A percentile compares a stretch with the other conserved stretches of the same genome.
These are phyloP conservation scores for Syrista parreyssii DNA, from an alignment of 2,888 invertebrate genomes.

Conservation along the genomic window DNA sequence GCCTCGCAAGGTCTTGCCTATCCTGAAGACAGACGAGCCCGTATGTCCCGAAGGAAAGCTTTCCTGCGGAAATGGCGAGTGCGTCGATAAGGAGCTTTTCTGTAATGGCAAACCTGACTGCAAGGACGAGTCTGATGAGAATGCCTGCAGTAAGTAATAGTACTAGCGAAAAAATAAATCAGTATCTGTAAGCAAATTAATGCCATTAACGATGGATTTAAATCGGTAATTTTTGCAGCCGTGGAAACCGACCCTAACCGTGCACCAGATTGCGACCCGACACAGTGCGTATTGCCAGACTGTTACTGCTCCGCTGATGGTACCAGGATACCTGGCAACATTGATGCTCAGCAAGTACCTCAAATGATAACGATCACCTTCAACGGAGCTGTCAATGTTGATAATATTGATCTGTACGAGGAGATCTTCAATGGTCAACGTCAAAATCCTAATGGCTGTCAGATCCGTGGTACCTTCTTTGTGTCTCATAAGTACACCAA, in stretches of 20 bases:
- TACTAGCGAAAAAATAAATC: neutral
- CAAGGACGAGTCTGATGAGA: slow-evolving; percentile 94
- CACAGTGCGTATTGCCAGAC: slow-evolving; percentile 88
- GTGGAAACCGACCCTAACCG: slow-evolving; percentile 92
- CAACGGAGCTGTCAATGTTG: slow-evolving; percentile 92
- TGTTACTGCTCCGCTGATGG: slow-evolving; percentile 95
- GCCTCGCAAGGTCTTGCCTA: slow-evolving; percentile 88
- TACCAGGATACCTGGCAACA: slow-evolving; percentile 86
- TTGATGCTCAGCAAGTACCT: slow-evolving; percentile 87
- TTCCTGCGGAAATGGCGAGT: slow-evolving; percentile 92
- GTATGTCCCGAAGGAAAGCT: slow-evolving; percentile 91
- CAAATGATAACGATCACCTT: slow-evolving; percentile 95
- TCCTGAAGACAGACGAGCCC: slow-evolving; percentile 92
- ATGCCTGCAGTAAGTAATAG: slow-evolving; percentile 88
- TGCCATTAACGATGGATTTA: neutral
- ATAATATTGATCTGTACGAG: slow-evolving; percentile 92
- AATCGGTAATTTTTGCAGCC: slow-evolving; percentile 70
- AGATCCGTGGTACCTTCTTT: slow-evolving; percentile 90
- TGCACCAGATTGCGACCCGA: slow-evolving; percentile 91
- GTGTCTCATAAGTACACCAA: slow-evolving; percentile 93
- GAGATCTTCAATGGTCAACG: slow-evolving; percentile 88
- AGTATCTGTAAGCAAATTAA: neutral
- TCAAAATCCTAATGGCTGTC: slow-evolving; percentile 90
- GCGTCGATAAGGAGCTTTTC: slow-evolving; percentile 91
- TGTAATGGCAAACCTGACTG: slow-evolving; percentile 94